Percentiles rank a stretch among this genome's conserved stretches.
These are phyloP conservation scores for Tachysurus vachellii DNA, from an alignment of 2,113 vertebrate species.

Conservation along the genomic window DNA sequence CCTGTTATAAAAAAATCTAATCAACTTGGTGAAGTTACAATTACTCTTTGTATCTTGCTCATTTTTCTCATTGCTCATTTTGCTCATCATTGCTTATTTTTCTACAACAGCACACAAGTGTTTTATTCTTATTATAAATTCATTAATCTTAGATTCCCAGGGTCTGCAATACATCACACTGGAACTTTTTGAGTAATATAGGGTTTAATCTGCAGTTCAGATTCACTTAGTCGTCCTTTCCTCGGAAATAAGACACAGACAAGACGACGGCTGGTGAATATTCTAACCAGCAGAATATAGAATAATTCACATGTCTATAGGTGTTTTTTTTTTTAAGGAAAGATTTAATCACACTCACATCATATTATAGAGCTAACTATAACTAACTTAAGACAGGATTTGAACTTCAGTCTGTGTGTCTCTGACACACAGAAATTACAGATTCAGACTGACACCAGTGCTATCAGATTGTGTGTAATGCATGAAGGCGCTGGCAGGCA, in stretches of 20 bases:
- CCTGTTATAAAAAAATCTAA: not conserved
- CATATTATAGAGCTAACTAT: not conserved
- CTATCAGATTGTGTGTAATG: slow-evolving; percentile 21
- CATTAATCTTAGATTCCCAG: too few species aligned
- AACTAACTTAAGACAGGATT: not conserved
- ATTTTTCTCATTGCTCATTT: not conserved
- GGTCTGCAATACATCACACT: too few species aligned
- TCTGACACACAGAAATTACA: slow-evolving; percentile 15
- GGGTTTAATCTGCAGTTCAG: not conserved
- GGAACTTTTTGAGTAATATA: too few species aligned
- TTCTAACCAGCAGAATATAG: not conserved
- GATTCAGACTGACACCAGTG: not conserved
- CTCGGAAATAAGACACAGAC: not conserved
- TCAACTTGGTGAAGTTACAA: not conserved
- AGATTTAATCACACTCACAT: not conserved
- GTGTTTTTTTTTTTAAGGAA: not conserved
- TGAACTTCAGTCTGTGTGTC: not conserved
- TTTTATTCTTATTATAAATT: not conserved
- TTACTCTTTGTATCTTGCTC: not conserved
- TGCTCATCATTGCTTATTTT: not conserved
- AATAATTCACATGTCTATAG: not conserved
- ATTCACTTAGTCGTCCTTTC: not conserved
- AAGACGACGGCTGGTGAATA: not conserved
- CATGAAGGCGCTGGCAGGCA: slow-evolving; percentile 1
- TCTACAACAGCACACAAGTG: not conserved